A percentile compares a stretch with the other conserved stretches of the same genome.
Evolutionary conservation across 2,888 invertebrate genomes (phyloP).

Genomic region (Protophormia terraenovae): DNA sequence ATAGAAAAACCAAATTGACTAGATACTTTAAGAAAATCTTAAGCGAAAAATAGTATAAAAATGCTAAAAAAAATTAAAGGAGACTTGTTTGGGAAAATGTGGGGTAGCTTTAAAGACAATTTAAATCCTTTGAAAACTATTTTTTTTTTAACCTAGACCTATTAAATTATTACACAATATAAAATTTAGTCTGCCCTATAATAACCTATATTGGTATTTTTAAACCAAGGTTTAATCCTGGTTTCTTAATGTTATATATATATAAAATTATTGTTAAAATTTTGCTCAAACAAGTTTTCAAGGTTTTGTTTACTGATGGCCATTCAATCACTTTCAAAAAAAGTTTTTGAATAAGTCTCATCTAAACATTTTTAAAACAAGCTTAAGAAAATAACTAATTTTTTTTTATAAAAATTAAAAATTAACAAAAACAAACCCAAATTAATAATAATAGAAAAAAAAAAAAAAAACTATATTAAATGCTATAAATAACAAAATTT

Average conservation of each 20-base stretch:
- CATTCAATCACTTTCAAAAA: background rate
- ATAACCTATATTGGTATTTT: too few species aligned
- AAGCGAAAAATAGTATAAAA: background rate
- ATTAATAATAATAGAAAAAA: constrained; percentile 42
- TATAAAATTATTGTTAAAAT: too few species aligned
- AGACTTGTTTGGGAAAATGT: background rate
- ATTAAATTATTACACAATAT: too few species aligned
- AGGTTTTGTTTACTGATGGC: background rate
- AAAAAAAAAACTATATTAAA: constrained; percentile 57
- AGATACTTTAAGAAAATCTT: constrained; percentile 24
- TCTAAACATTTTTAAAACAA: background rate
- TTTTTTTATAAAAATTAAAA: background rate
- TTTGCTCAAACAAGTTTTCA: background rate
- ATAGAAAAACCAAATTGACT: background rate
- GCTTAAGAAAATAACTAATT: constrained; percentile 25
- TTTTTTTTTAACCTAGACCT: too few species aligned
- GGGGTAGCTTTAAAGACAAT: too few species aligned
- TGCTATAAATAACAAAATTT: constrained; percentile 75
- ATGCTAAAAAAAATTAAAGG: background rate
- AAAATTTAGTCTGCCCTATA: too few species aligned
- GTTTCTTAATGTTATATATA: too few species aligned
- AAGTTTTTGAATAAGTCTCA: background rate
- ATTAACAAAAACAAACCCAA: constrained; percentile 29
- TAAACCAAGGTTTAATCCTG: too few species aligned
- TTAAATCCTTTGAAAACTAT: too few species aligned